Evolutionary conservation across 2,888 invertebrate species (phyloP), one percentile per base, ranked within the genome.

Genomic region (Tromatobia lineatoria): DNA sequence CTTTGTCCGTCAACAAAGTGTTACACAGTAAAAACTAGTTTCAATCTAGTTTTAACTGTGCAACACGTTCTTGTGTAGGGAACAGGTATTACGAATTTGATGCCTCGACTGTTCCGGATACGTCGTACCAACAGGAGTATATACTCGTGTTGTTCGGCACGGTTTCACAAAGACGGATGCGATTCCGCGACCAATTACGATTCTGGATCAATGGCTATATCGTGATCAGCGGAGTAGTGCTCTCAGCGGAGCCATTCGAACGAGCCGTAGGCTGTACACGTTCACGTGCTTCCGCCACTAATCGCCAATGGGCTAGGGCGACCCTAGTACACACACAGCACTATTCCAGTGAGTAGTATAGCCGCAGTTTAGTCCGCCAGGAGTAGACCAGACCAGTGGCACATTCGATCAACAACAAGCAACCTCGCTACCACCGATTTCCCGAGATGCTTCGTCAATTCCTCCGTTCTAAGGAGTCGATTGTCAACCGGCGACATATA

Each of bases 181-280:
- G 77, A 69, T 52, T 80, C 45, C 80, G 77, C 77, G 67, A 52
- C 54, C 81, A 81, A 81, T 81, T 74, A 70, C 42, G 66, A 78
- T 78, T 89, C 87, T 85, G 88, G 89, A 91, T 91, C 92, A 90
- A 91, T 90, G 90, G 86, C 89, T 89, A 85, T 88, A 88, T 88
- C 89, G 89, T 90, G 90, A 91, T 91, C 90, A 90, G 89, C 87
- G 88, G 89, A 91, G 89, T 78, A 50, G 61, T 45, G 69, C 47
- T 87, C 90, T 89, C 89, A 82, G 85, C 73, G 88, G 87, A 87
- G 86, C 90, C 88, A 90, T 91, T 90, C 89, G 70, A 20, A 57
- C 64, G 29, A 34, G 38, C 34, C 50, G 20, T 29, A 50, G 38
- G 64, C 34, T 42, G 61, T 59, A 57, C 50, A 34, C 20, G 50